phyloP scores from a whole-genome alignment of 2,113 vertebrate species.

The Accipiter cooperii region DNA sequence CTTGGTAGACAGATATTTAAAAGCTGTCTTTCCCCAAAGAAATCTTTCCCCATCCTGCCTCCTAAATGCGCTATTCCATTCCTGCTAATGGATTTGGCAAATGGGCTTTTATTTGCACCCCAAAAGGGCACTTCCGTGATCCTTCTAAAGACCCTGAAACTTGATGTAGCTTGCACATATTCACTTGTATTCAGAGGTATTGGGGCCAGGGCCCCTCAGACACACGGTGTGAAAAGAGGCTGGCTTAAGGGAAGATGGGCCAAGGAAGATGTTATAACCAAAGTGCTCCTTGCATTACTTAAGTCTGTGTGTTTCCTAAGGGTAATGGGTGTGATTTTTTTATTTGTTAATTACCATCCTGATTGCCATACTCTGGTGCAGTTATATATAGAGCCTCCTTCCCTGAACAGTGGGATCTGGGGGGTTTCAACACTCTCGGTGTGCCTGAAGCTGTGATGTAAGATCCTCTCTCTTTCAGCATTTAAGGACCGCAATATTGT shows the following conservation, averaged over 20 bases:
- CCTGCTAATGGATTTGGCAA: background rate
- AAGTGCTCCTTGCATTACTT: background rate
- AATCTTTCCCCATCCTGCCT: background rate
- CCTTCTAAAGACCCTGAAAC: background rate
- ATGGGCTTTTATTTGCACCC: background rate
- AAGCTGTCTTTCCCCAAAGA: background rate
- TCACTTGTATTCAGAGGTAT: background rate
- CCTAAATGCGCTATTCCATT: background rate
- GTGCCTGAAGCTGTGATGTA: background rate
- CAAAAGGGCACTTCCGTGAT: background rate
- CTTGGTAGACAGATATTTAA: background rate
- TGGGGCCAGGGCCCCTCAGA: background rate
- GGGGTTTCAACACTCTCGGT: background rate
- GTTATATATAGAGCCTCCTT: background rate
- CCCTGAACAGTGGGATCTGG: background rate
- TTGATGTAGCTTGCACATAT: background rate
- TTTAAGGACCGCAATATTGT: background rate
- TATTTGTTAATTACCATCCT: background rate
- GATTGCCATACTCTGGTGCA: background rate
- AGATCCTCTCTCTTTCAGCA: background rate
- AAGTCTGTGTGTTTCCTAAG: background rate
- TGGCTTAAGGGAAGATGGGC: background rate
- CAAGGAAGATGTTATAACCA: background rate
- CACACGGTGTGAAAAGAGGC: background rate
- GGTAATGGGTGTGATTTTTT: background rate